phyloP scores from a whole-genome alignment of 2,797 vertebrate genomes.

The Myripristis jacobus region DNA sequence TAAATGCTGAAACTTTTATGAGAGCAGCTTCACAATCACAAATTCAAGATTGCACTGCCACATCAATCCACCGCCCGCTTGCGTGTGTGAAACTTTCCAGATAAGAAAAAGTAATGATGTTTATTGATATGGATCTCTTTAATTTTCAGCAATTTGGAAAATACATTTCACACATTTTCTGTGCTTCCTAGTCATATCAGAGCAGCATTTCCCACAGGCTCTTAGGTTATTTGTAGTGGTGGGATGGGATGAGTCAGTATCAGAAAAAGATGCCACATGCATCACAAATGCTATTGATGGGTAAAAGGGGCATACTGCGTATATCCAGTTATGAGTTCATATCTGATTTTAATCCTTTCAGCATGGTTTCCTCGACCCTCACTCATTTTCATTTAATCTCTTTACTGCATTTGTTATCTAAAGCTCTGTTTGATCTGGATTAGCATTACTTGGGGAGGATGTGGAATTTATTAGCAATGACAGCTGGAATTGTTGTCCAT shows the following conservation, averaged over 20 bases:
- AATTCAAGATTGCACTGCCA: conserved; percentile 5
- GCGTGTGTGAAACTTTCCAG: conserved; percentile 13
- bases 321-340: not conserved
- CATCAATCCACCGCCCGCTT: conserved; percentile 30
- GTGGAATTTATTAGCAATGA: too few relatives aligned
- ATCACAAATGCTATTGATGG: not conserved
- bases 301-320: not conserved
- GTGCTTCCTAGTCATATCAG: not conserved
- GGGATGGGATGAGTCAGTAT: too few relatives aligned
- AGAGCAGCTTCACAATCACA: conserved; percentile 29
- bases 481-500: too few relatives aligned
- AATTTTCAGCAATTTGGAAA: conserved; percentile 30
- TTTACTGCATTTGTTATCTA: too few relatives aligned
- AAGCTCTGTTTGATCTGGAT: too few relatives aligned
- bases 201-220: conserved; percentile 12
- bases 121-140: conserved; percentile 51
- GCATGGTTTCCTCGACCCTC: not conserved
- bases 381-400: too few relatives aligned
- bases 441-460: too few relatives aligned
- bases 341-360: not conserved
- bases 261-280: too few relatives aligned
- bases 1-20: conserved; percentile 39
- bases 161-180: conserved; percentile 3
- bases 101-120: conserved; percentile 30
- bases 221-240: too few relatives aligned